Evolutionary conservation across 2,888 invertebrate species (phyloP).

Genomic region (Cactoblastis cactorum): DNA sequence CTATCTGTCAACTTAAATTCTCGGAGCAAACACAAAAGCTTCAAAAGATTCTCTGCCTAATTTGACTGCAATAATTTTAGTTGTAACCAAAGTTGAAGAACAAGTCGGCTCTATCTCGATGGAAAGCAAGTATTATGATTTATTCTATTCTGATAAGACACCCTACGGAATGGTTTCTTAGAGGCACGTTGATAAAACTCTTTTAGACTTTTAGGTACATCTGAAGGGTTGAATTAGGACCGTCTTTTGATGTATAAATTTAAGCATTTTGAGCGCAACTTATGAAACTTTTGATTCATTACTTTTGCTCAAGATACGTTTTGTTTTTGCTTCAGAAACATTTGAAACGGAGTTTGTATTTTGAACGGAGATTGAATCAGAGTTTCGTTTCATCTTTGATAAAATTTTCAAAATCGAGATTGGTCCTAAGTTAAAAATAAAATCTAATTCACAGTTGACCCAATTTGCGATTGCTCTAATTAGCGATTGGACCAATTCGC

Average conservation of each 20-base stretch:
- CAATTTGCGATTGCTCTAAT: too few species aligned
- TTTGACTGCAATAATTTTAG: conserved; percentile 21
- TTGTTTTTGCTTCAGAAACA: background rate
- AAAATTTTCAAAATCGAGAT: too few species aligned
- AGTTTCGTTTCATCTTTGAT: too few species aligned
- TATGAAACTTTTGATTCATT: background rate
- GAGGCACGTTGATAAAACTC: conserved; percentile 16
- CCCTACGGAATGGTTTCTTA: conserved; percentile 14
- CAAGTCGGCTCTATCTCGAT: conserved; percentile 37
- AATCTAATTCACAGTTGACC: too few species aligned
- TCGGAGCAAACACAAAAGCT: background rate
- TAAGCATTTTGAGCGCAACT: background rate
- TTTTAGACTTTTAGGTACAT: conserved; percentile 17
- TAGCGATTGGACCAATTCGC: too few species aligned
- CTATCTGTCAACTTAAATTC: background rate
- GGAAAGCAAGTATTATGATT: conserved; percentile 46
- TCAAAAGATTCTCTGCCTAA: conserved; percentile 3
- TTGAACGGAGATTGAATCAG: too few species aligned
- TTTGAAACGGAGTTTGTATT: background rate
- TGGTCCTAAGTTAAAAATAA: too few species aligned
- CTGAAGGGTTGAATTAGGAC: conserved; percentile 14
- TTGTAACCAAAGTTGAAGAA: conserved; percentile 28
- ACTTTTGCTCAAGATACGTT: background rate
- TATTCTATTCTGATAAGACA: conserved; percentile 49
- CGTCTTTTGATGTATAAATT: background rate